A percentile compares a stretch with the other conserved stretches of the same genome.
These are phyloP conservation scores for Tetragonula clypearis DNA, from an alignment of 1,140 invertebrate species.

Conservation along the genomic window DNA sequence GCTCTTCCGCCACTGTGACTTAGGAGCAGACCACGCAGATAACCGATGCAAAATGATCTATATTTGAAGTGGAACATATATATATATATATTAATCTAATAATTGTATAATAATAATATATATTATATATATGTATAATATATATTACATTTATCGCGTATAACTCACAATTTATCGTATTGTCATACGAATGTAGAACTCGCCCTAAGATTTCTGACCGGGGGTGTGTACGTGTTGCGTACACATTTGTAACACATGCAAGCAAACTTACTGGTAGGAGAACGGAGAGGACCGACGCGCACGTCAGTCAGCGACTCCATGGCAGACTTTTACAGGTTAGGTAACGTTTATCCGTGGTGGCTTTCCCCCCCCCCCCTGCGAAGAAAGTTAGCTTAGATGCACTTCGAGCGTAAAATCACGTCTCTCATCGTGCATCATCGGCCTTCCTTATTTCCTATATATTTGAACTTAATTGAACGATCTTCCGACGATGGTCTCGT, in stretches of 20 bases:
- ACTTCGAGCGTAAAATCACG: slow-evolving; percentile 68
- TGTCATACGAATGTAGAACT: too few relatives aligned
- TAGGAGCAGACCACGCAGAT: too few relatives aligned
- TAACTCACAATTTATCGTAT: too few relatives aligned
- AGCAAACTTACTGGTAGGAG: slow-evolving; percentile 4
- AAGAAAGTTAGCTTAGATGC: slow-evolving; percentile 68
- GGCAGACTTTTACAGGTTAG: slow-evolving; percentile 61
- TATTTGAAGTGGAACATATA: too few relatives aligned
- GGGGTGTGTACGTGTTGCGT: neutral
- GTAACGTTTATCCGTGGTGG: slow-evolving; percentile 64
- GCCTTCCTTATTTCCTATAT: slow-evolving; percentile 15
- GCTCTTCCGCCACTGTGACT: too few relatives aligned
- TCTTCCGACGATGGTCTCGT: neutral
- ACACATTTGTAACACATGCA: neutral
- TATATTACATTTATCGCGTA: too few relatives aligned
- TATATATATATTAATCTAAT: too few relatives aligned
- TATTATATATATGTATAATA: too few relatives aligned
- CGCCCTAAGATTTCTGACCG: too few relatives aligned
- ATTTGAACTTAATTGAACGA: slow-evolving; percentile 12
- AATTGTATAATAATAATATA: too few relatives aligned
- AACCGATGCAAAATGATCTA: too few relatives aligned
- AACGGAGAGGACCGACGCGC: slow-evolving; percentile 33
- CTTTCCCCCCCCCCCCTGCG: slow-evolving; percentile 49
- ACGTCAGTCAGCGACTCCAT: slow-evolving; percentile 53
- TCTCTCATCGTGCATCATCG: neutral